Conservation (phyloP, 2,797 vertebrate genomes). For the Oceanodroma leucorhoa region DNA sequence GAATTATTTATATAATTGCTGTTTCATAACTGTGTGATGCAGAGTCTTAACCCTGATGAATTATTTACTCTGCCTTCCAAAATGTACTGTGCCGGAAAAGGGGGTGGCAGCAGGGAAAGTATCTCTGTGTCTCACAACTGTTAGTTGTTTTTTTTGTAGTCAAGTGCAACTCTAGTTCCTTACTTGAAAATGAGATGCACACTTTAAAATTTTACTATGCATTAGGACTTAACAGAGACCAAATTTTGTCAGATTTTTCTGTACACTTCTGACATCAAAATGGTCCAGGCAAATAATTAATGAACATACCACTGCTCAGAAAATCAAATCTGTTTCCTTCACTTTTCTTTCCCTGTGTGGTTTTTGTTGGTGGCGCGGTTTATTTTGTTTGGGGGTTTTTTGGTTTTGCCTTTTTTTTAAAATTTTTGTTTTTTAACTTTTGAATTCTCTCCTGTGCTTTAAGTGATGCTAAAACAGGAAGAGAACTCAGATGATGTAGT, state of each 20-base stretch:
- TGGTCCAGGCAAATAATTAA: not conserved
- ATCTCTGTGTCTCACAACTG: not conserved
- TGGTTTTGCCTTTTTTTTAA: not conserved
- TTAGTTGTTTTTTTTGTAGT: not conserved
- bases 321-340: not conserved
- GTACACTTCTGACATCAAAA: not conserved
- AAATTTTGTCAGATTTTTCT: not conserved
- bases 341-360: not conserved
- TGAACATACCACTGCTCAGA: not conserved
- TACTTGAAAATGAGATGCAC: not conserved
- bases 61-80: not conserved
- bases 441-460: not conserved
- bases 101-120: not conserved
- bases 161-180: not conserved
- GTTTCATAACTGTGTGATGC: not conserved
- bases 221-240: not conserved
- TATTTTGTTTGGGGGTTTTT: not conserved
- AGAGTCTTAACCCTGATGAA: not conserved
- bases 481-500: not conserved
- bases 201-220: not conserved
- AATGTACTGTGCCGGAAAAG: not conserved
- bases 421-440: not conserved
- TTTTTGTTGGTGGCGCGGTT: not conserved
- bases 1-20: not conserved
- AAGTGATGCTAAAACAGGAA: not conserved